Evolutionary conservation across 2,797 vertebrate genomes (phyloP).

Genomic region (Oceanodroma leucorhoa): DNA sequence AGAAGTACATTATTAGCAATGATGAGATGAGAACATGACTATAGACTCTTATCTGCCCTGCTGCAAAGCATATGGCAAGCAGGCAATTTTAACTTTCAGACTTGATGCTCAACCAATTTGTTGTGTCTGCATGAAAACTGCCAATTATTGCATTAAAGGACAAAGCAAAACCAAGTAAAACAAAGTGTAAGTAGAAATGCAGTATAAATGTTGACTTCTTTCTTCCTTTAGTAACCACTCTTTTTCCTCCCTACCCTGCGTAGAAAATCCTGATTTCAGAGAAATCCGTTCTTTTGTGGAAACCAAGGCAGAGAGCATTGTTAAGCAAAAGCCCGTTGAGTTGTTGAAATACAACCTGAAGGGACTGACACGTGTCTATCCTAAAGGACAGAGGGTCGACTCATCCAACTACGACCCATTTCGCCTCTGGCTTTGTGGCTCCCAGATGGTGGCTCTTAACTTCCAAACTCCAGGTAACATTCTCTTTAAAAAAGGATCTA

Average conservation of each 20-base stretch:
- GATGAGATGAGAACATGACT: conserved; percentile 26
- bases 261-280: conserved; percentile 87
- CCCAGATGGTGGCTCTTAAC: conserved; percentile 97
- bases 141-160: conserved; percentile 9
- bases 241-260: background rate
- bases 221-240: background rate
- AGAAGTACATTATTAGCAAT: conserved; percentile 29
- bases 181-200: background rate
- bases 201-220: background rate
- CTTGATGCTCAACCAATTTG: background rate
- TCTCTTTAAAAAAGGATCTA: background rate
- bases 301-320: conserved; percentile 85
- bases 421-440: conserved; percentile 89
- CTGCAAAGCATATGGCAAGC: background rate
- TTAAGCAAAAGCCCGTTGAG: conserved; percentile 79
- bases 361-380: conserved; percentile 91
- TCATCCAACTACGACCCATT: conserved; percentile 97
- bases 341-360: conserved; percentile 90
- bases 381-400: conserved; percentile 93
- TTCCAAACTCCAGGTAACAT: conserved; percentile 91
- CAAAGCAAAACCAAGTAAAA: background rate
- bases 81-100: conserved; percentile 10
- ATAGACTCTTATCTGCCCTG: background rate
- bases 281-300: conserved; percentile 97
- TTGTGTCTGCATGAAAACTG: background rate